A percentile compares a stretch with the other conserved stretches of the same genome.
phyloP scores from a whole-genome alignment of 2,888 invertebrate species.

The Synanthedon vespiformis region DNA sequence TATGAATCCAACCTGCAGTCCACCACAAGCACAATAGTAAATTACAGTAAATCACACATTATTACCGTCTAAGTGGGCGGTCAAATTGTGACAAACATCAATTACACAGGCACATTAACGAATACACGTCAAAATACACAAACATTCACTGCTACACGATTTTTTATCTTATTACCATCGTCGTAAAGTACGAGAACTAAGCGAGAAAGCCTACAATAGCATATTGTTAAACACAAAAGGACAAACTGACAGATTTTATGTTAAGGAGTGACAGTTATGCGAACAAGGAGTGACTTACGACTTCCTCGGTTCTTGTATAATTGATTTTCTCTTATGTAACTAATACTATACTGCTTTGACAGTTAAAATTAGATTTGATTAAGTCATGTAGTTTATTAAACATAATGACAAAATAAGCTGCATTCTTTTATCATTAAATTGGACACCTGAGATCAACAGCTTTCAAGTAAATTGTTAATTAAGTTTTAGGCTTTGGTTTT shows the following conservation, averaged over 20 bases:
- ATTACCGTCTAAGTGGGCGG: conserved; percentile 13
- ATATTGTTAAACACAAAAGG: conserved; percentile 14
- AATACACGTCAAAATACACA: background rate
- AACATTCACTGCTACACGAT: background rate
- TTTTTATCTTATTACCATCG: background rate
- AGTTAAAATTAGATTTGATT: background rate
- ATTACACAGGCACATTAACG: conserved; percentile 14
- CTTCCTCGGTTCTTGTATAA: conserved; percentile 13
- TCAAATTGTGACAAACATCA: conserved; percentile 11
- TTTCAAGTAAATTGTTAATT: too few species aligned
- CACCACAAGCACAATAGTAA: too few species aligned
- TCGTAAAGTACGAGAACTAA: background rate
- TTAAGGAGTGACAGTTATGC: conserved; percentile 12
- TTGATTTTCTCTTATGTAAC: conserved; percentile 5
- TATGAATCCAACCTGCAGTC: too few species aligned
- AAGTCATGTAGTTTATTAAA: background rate
- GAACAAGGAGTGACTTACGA: conserved; percentile 33
- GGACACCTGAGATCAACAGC: too few species aligned
- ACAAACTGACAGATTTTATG: conserved; percentile 13
- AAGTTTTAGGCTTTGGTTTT: too few species aligned
- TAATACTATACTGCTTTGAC: conserved; percentile 10
- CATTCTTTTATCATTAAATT: too few species aligned
- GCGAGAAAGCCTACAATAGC: background rate
- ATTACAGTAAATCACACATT: background rate
- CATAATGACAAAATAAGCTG: too few species aligned